A percentile compares a stretch with the other conserved stretches of the same genome.
Conservation (phyloP, 2,797 vertebrate species). For the Neosilurus hyrtlii region DNA sequence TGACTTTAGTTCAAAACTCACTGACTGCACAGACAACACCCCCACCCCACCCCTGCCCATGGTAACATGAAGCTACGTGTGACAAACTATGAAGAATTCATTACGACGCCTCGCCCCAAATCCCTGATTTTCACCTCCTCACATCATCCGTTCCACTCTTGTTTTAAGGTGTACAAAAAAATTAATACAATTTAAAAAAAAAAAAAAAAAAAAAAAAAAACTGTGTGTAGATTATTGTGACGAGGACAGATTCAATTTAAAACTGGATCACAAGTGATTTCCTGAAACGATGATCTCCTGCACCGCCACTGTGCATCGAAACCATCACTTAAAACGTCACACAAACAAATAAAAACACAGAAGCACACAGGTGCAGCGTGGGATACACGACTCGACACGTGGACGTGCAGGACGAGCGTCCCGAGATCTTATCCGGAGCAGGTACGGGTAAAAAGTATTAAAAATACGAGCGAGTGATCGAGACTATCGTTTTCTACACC, state of each 20-base stretch:
- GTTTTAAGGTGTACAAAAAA: constrained; percentile 16
- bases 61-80: background rate
- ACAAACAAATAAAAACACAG: constrained; percentile 1
- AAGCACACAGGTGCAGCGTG: background rate
- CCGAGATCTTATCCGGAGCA: constrained; percentile 37
- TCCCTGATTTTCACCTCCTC: constrained; percentile 29
- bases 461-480: constrained; percentile 56
- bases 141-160: constrained; percentile 6
- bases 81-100: too few relatives aligned
- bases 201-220: too few relatives aligned
- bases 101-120: background rate
- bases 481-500: constrained; percentile 49
- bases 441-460: constrained; percentile 57
- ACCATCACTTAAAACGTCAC: constrained; percentile 24
- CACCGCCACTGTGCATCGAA: constrained; percentile 29
- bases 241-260: too few relatives aligned
- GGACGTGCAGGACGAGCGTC: constrained; percentile 33
- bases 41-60: too few relatives aligned
- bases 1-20: background rate
- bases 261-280: background rate
- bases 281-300: background rate
- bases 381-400: constrained; percentile 34
- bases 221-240: too few relatives aligned
- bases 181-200: background rate
- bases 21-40: background rate